phyloP scores from a whole-genome alignment of 2,113 vertebrate species.

The Lophura nycthemera region DNA sequence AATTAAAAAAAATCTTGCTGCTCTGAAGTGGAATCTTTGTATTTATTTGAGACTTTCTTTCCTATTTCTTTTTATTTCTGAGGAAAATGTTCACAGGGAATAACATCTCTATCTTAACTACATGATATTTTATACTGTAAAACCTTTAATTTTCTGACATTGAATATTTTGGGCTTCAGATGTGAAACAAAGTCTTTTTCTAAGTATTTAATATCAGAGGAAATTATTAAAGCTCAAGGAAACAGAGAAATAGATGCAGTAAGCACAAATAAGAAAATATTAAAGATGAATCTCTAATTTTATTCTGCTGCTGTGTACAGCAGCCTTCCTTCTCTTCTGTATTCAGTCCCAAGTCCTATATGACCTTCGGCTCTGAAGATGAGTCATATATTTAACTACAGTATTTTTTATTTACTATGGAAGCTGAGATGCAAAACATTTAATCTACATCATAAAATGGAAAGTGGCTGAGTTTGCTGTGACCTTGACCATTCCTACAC shows the following conservation, averaged over 20 bases:
- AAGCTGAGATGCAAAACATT: conserved; percentile 56
- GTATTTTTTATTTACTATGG: conserved; percentile 71
- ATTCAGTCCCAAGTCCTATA: conserved; percentile 16
- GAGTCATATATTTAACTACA: conserved; percentile 55
- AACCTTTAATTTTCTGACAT: conserved; percentile 15
- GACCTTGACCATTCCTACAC: conserved; percentile 54
- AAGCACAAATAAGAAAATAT: neutral
- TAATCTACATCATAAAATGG: conserved; percentile 64
- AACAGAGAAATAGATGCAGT: neutral
- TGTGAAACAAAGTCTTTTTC: neutral
- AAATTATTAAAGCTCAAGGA: conserved; percentile 9
- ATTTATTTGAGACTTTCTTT: neutral
- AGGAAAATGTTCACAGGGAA: neutral
- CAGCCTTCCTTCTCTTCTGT: neutral
- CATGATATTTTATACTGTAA: neutral
- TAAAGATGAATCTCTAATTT: conserved; percentile 20
- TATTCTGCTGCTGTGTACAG: neutral
- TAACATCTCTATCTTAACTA: neutral
- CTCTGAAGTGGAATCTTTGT: neutral
- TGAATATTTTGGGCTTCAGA: neutral
- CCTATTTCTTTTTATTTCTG: neutral
- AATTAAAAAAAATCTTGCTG: conserved; percentile 28
- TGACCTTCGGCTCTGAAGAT: conserved; percentile 57
- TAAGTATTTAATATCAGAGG: neutral
- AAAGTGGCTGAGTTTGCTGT: conserved; percentile 35